A percentile compares a stretch with the other conserved stretches of the same genome.
Conservation (phyloP, 2,888 invertebrate species). For the Agrochola lota region DNA sequence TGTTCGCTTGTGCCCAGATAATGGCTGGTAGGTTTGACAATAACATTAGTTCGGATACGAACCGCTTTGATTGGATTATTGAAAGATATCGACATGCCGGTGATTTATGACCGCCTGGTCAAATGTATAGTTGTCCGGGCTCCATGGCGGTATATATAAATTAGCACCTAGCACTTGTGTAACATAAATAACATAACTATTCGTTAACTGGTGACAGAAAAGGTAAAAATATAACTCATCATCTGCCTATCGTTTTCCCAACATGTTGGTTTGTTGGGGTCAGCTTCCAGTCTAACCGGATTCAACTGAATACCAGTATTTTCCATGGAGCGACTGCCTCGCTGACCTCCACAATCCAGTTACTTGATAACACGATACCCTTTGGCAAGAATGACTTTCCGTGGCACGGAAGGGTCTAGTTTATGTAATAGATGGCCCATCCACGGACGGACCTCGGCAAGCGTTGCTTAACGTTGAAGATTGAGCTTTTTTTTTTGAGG, state of each 20-base stretch:
- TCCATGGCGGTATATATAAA: constrained; percentile 31
- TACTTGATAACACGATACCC: background rate
- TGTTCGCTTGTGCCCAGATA: constrained; percentile 82
- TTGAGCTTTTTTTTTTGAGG: too few relatives aligned
- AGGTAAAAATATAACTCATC: background rate
- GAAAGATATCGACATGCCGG: constrained; percentile 84
- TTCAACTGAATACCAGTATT: background rate
- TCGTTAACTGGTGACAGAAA: background rate
- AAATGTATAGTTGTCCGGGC: constrained; percentile 43
- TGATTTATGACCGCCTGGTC: constrained; percentile 80
- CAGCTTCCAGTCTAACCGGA: background rate
- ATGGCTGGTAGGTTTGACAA: constrained; percentile 87
- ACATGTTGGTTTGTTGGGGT: background rate
- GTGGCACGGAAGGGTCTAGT: background rate
- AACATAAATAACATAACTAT: background rate
- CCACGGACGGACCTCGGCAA: background rate
- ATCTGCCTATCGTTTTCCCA: background rate
- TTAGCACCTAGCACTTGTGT: constrained; percentile 30
- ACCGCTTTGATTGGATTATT: constrained; percentile 88
- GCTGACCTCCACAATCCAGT: background rate
- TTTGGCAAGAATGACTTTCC: background rate
- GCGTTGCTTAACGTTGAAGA: background rate
- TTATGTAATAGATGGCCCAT: background rate
- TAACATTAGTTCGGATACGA: constrained; percentile 86
- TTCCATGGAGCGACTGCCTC: background rate